Percentiles rank a stretch among this genome's conserved stretches.
Evolutionary conservation across 2,888 invertebrate species (phyloP).

Genomic region (Petrophora chlorosata): DNA sequence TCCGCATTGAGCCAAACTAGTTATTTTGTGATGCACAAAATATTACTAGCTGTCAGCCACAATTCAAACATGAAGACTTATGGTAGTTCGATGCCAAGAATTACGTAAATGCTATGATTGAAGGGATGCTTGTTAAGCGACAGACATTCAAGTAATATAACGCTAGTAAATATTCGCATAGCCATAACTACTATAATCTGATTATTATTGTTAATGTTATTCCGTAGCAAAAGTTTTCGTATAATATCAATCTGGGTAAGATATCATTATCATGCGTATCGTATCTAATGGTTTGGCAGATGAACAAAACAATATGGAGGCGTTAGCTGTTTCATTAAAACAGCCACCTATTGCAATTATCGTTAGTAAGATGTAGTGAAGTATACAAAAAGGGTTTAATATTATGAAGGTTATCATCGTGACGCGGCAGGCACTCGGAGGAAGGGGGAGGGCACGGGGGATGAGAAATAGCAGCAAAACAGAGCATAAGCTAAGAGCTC

Average conservation of each 20-base stretch:
- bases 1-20: constrained; percentile 42
- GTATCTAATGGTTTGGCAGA: constrained; percentile 23
- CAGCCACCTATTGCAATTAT: constrained; percentile 30
- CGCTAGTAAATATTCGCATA: background rate
- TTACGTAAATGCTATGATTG: constrained; percentile 61
- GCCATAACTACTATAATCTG: background rate
- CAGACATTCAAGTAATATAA: constrained; percentile 46
- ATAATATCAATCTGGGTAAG: constrained; percentile 19
- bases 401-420: constrained; percentile 39
- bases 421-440: constrained; percentile 32
- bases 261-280: constrained; percentile 18
- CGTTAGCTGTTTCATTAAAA: constrained; percentile 32
- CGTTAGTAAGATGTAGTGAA: constrained; percentile 22
- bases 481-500: constrained; percentile 47
- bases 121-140: constrained; percentile 64
- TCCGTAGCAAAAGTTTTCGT: constrained; percentile 2
- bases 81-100: constrained; percentile 65
- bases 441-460: constrained; percentile 19
- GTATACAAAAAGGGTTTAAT: constrained; percentile 31
- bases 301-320: constrained; percentile 21
- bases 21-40: constrained; percentile 53
- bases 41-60: constrained; percentile 68
- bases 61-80: constrained; percentile 57
- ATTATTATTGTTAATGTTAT: constrained; percentile 13
- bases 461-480: constrained; percentile 38